Percentiles rank a stretch among this genome's conserved stretches.
These are phyloP conservation scores for Plodia interpunctella DNA, from an alignment of 1,140 invertebrate species.

Conservation along the genomic window DNA sequence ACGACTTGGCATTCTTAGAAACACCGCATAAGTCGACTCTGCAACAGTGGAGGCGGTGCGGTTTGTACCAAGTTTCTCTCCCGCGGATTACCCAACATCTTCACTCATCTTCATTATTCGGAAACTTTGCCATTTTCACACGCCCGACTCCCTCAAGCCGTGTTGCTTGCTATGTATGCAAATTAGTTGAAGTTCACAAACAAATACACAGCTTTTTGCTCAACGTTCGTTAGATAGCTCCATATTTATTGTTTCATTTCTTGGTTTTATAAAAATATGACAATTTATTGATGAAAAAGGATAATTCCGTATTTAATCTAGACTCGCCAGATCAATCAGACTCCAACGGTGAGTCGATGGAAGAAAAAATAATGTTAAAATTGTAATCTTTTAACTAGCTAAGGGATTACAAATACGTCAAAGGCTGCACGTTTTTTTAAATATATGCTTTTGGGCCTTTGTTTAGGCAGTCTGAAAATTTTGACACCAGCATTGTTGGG, in stretches of 20 bases:
- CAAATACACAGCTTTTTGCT: slow-evolving; percentile 52
- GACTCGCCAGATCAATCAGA: too few relatives aligned
- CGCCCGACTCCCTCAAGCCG: slow-evolving; percentile 28
- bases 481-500: too few relatives aligned
- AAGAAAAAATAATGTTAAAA: too few relatives aligned
- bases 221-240: slow-evolving; percentile 14
- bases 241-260: slow-evolving; percentile 27
- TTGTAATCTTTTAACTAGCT: too few relatives aligned
- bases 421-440: too few relatives aligned
- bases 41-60: slow-evolving; percentile 21
- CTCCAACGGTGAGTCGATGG: too few relatives aligned
- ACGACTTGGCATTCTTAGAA: background rate
- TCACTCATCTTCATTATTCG: slow-evolving; percentile 60
- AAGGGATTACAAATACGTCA: too few relatives aligned
- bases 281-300: too few relatives aligned
- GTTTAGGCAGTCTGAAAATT: too few relatives aligned
- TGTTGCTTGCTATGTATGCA: slow-evolving; percentile 51
- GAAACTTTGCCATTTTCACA: slow-evolving; percentile 53
- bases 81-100: slow-evolving; percentile 51
- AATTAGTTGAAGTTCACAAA: slow-evolving; percentile 53
- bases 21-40: background rate
- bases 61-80: slow-evolving; percentile 42
- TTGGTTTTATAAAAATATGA: too few relatives aligned
- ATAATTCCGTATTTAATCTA: too few relatives aligned
- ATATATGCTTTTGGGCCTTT: too few relatives aligned